These are phyloP conservation scores for Endotricha flammealis DNA, from an alignment of 2,888 invertebrate genomes.

Conservation along the genomic window DNA sequence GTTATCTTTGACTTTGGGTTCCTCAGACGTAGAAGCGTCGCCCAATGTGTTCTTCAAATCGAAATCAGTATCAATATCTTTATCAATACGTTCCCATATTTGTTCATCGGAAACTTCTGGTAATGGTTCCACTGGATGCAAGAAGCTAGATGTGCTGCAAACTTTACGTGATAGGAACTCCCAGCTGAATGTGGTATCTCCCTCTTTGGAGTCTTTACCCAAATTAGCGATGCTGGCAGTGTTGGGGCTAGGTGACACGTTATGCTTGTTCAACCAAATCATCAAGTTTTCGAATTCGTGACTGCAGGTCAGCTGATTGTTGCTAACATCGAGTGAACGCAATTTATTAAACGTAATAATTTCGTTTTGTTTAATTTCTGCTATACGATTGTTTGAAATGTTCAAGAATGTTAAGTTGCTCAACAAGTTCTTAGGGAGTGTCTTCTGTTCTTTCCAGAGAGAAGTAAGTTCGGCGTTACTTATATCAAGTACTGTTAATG, in stretches of 20 bases:
- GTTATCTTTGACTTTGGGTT: conserved; percentile 32
- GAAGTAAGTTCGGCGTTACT: conserved; percentile 83
- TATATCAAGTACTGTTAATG: conserved; percentile 82
- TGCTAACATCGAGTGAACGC: conserved; percentile 78
- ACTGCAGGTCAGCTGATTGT: conserved; percentile 84
- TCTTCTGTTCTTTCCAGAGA: conserved; percentile 80
- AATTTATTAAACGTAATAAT: conserved; percentile 78
- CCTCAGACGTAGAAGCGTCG: conserved; percentile 56
- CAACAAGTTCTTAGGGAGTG: conserved; percentile 61
- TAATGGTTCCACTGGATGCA: conserved; percentile 53
- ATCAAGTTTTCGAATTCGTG: conserved; percentile 82
- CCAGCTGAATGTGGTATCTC: conserved; percentile 62
- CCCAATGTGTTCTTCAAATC: conserved; percentile 64
- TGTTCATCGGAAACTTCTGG: conserved; percentile 62
- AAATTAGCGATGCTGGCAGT: conserved; percentile 58
- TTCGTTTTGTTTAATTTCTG: conserved; percentile 76
- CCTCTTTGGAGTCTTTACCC: conserved; percentile 53
- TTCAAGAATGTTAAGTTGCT: conserved; percentile 78
- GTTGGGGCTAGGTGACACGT: conserved; percentile 74
- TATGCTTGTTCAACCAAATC: conserved; percentile 78
- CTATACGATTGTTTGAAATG: conserved; percentile 79
- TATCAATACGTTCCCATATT: conserved; percentile 68
- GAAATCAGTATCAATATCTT: conserved; percentile 56
- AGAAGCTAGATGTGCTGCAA: conserved; percentile 46
- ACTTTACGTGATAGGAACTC: conserved; percentile 65